Evolutionary conservation across 1,140 invertebrate genomes (phyloP).

Genomic region (Penaeus indicus): DNA sequence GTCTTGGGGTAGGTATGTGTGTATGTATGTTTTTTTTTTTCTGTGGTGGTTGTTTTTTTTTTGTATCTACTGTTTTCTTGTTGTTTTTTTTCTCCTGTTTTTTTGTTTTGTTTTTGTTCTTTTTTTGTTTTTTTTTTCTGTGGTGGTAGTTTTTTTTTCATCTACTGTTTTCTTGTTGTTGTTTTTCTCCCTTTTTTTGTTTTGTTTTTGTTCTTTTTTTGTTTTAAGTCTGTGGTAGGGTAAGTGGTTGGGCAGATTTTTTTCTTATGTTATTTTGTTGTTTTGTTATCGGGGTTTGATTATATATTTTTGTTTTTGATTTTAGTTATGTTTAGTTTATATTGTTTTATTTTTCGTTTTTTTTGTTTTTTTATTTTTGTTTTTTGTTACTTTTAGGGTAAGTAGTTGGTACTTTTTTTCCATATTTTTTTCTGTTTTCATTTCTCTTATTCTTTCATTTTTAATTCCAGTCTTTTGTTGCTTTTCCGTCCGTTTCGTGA

Average conservation of each 20-base stretch:
- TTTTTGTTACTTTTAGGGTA: too few species aligned
- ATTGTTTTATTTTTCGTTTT: too few species aligned
- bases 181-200: constrained; percentile 23
- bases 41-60: constrained; percentile 29
- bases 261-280: neutral
- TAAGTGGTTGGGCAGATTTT: neutral
- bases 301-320: neutral
- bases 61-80: neutral
- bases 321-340: neutral
- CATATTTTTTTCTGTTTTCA: neutral
- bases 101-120: neutral
- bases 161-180: too few species aligned
- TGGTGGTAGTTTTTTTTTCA: too few species aligned
- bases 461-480: too few species aligned
- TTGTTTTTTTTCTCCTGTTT: neutral
- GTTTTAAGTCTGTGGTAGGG: too few species aligned
- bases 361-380: too few species aligned
- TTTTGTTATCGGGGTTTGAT: neutral
- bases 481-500: too few species aligned
- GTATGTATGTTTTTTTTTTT: too few species aligned
- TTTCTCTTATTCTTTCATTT: neutral
- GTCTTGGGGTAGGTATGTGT: too few species aligned
- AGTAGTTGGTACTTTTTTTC: neutral
- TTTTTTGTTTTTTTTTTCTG: constrained; percentile 1
- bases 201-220: neutral